Evolutionary conservation across 2,888 invertebrate genomes (phyloP).

Genomic region (Athalia circularis): DNA sequence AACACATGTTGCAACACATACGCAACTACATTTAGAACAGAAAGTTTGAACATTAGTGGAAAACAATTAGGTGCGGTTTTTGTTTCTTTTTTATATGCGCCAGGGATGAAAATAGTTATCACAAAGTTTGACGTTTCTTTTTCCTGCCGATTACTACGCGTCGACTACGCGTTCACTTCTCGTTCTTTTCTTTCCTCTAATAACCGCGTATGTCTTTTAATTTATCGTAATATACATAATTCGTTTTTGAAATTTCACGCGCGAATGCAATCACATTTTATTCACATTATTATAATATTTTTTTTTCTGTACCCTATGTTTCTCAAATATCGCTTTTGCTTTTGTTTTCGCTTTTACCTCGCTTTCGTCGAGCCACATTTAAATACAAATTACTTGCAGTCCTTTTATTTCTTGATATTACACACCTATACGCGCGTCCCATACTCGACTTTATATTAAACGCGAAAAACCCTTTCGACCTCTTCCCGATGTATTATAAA

Average conservation of each 20-base stretch:
- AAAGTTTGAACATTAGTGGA: no score
- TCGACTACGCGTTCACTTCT: neutral
- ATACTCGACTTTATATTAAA: neutral
- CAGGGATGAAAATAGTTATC: no score
- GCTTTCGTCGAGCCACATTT: conserved; percentile 11
- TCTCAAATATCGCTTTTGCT: neutral
- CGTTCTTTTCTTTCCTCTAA: neutral
- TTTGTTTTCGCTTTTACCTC: conserved; percentile 14
- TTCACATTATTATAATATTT: no score
- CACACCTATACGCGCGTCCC: no score
- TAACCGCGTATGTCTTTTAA: no score
- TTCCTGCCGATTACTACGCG: neutral
- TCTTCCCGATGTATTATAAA: neutral
- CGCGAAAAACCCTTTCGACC: neutral
- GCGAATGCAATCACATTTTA: no score
- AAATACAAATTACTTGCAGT: conserved; percentile 35
- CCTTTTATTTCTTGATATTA: neutral
- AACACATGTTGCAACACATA: neutral
- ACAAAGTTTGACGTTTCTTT: no score
- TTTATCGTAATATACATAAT: no score
- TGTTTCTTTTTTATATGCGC: neutral
- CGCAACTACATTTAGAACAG: no score
- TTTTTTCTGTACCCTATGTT: no score
- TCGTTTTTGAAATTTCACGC: no score
- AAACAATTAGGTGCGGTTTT: neutral